Percentiles rank a stretch among this genome's conserved stretches.
Conservation (phyloP, 2,888 invertebrate species). For the Mayetiola destructor region DNA sequence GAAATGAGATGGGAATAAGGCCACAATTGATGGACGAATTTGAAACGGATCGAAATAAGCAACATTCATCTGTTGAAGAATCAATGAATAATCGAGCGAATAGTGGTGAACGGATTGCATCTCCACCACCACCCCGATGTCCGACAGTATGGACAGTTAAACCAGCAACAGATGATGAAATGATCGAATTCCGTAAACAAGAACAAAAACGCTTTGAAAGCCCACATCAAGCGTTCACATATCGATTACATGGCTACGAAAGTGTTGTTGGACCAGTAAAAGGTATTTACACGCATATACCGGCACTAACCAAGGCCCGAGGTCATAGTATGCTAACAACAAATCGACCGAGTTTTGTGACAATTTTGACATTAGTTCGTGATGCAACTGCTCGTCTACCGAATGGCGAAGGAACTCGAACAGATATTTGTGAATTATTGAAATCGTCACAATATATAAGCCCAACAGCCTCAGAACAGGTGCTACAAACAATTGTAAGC, state of each 20-base stretch:
- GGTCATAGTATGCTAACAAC: conserved; percentile 72
- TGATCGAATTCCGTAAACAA: conserved; percentile 59
- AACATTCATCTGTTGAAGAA: conserved; percentile 6
- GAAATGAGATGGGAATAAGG: conserved; percentile 34
- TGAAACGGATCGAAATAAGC: conserved; percentile 22
- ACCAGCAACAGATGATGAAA: conserved; percentile 61
- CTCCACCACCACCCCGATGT: conserved; percentile 45
- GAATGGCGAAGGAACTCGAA: conserved; percentile 84
- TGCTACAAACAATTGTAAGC: conserved; percentile 63
- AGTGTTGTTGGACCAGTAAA: conserved; percentile 71
- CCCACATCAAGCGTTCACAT: conserved; percentile 85
- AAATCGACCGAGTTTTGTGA: conserved; percentile 78
- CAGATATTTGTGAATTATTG: conserved; percentile 78
- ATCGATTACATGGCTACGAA: conserved; percentile 72
- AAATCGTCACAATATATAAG: conserved; percentile 56
- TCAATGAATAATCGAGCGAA: not conserved
- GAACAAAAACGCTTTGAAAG: conserved; percentile 73
- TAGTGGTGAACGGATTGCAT: conserved; percentile 31
- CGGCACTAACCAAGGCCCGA: conserved; percentile 47
- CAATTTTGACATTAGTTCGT: conserved; percentile 77
- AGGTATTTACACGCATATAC: conserved; percentile 55
- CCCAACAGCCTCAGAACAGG: conserved; percentile 34
- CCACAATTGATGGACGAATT: conserved; percentile 24
- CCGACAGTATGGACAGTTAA: conserved; percentile 73
- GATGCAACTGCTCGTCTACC: conserved; percentile 88